phyloP scores from a whole-genome alignment of 2,113 vertebrate species.

The Ondatra zibethicus region DNA sequence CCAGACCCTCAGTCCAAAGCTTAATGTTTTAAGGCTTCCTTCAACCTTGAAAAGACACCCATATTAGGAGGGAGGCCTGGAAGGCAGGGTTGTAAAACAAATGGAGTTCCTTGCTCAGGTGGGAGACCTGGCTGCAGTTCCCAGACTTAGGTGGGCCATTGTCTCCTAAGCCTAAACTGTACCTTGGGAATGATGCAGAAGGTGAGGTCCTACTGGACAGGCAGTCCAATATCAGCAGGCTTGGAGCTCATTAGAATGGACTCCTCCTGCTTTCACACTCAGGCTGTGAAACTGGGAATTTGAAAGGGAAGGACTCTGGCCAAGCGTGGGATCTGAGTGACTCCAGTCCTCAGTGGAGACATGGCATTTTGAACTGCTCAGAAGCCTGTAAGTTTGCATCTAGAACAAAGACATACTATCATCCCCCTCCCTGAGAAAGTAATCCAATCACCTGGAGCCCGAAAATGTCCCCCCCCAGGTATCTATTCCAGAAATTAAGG shows the following conservation, averaged over 20 bases:
- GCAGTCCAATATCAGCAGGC: background rate
- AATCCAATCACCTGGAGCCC: too few species aligned
- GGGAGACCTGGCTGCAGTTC: background rate
- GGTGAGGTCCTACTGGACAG: background rate
- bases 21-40: background rate
- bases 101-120: background rate
- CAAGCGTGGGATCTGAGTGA: background rate
- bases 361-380: background rate
- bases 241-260: background rate
- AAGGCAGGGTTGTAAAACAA: background rate
- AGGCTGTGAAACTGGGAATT: background rate
- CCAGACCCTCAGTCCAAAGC: too few species aligned
- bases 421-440: background rate
- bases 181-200: background rate
- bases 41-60: background rate
- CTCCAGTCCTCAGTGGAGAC: too few species aligned
- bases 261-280: too few species aligned
- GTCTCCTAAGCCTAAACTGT: background rate
- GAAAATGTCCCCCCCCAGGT: background rate
- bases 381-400: background rate
- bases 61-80: background rate
- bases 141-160: background rate
- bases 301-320: background rate
- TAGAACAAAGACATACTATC: background rate
- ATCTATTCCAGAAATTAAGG: background rate